These are phyloP conservation scores for Drosophila flavopinicola DNA, from an alignment of 2,888 invertebrate genomes.

Conservation along the genomic window DNA sequence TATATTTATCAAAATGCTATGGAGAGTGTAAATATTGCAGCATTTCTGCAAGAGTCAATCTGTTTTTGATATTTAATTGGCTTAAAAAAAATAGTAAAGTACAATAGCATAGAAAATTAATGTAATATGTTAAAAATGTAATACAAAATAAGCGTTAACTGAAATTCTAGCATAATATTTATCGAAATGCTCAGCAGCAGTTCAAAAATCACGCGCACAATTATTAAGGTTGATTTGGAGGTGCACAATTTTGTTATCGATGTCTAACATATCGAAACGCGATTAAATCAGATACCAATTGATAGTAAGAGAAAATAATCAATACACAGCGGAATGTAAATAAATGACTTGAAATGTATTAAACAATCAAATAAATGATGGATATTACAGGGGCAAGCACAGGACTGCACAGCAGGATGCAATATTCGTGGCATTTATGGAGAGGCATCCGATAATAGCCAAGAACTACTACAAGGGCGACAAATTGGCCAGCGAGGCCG, in stretches of 20 bases:
- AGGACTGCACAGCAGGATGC: constrained; percentile 68
- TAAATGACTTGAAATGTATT: constrained; percentile 9
- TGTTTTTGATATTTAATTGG: no score
- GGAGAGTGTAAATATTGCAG: background rate
- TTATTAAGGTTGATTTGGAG: constrained; percentile 6
- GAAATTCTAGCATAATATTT: no score
- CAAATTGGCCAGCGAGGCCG: constrained; percentile 59
- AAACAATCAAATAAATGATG: background rate
- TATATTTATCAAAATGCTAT: no score
- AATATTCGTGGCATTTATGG: constrained; percentile 69
- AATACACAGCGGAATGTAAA: constrained; percentile 48
- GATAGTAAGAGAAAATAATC: constrained; percentile 29
- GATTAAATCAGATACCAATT: background rate
- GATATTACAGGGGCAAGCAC: constrained; percentile 65
- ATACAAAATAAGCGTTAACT: no score
- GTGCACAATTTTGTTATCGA: background rate
- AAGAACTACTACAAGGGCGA: constrained; percentile 64
- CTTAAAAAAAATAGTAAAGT: no score
- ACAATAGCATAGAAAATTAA: no score
- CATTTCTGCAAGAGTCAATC: no score
- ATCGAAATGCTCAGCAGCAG: background rate
- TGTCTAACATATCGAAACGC: background rate
- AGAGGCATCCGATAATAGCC: constrained; percentile 64
- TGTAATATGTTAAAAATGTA: no score
- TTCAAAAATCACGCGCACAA: constrained; percentile 1